Conservation (phyloP, 2,888 invertebrate species). For the Drosophila algonquin region DNA sequence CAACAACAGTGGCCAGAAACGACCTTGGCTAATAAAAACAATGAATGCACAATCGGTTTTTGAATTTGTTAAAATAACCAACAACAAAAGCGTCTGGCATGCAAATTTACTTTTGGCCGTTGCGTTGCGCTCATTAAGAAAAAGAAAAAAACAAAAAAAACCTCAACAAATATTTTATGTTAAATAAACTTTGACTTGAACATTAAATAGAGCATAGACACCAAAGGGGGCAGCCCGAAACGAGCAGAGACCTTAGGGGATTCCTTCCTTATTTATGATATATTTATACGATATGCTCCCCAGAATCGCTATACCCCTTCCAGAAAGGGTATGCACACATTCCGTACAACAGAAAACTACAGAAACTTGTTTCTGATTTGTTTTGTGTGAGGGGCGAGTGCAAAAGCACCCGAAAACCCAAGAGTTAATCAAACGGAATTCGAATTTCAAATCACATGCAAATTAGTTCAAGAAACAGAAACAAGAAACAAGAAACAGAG, state of each 20-base stretch:
- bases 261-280: background rate
- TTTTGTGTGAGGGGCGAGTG: slow-evolving; percentile 16
- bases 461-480: background rate
- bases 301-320: background rate
- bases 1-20: background rate
- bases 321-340: background rate
- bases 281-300: background rate
- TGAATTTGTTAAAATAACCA: slow-evolving; percentile 4
- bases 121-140: slow-evolving; percentile 1
- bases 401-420: slow-evolving; percentile 12
- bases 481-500: slow-evolving; percentile 1
- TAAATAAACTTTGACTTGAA: slow-evolving; percentile 7
- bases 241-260: background rate
- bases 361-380: slow-evolving; percentile 8
- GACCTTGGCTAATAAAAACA: slow-evolving; percentile 30
- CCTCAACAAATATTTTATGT: slow-evolving; percentile 9
- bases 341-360: slow-evolving; percentile 5
- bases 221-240: slow-evolving; percentile 1
- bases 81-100: background rate
- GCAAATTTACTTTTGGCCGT: slow-evolving; percentile 8
- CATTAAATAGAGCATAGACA: background rate
- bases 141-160: background rate
- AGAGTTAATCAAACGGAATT: slow-evolving; percentile 5
- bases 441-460: slow-evolving; percentile 4
- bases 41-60: slow-evolving; percentile 14